phyloP scores from a whole-genome alignment of 1,140 invertebrate species.

The Latrodectus geometricus region DNA sequence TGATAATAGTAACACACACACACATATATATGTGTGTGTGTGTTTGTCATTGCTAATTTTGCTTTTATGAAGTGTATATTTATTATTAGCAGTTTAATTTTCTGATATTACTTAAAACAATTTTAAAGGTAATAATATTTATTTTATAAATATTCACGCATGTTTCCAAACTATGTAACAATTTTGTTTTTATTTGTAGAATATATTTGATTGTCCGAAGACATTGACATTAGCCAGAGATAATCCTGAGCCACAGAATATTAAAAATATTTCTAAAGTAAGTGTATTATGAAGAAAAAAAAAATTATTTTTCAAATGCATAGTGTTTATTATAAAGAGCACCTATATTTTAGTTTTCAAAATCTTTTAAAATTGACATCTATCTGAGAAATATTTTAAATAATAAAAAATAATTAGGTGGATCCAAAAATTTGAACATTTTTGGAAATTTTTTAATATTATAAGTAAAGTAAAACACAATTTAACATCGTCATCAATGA shows the following conservation, averaged over 20 bases:
- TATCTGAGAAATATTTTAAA: not conserved
- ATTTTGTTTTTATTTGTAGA: slow-evolving; percentile 4
- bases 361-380: not conserved
- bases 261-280: not conserved
- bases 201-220: slow-evolving; percentile 30
- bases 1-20: too few species aligned
- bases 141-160: too few species aligned
- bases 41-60: too few species aligned
- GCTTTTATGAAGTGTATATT: too few species aligned
- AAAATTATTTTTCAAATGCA: not conserved
- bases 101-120: too few species aligned
- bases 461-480: too few species aligned
- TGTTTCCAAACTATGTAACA: too few species aligned
- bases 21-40: too few species aligned
- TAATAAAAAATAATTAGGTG: not conserved
- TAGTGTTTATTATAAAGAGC: not conserved
- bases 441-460: too few species aligned
- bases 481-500: too few species aligned
- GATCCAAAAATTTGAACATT: not conserved
- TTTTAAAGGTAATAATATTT: too few species aligned
- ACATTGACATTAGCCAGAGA: slow-evolving; percentile 4
- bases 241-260: not conserved
- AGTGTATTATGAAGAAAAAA: not conserved
- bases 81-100: too few species aligned
- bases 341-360: not conserved